Evolutionary conservation across 2,797 vertebrate species (phyloP), one percentile per base, ranked within the genome.

Genomic region (Holocentrus rufus): DNA sequence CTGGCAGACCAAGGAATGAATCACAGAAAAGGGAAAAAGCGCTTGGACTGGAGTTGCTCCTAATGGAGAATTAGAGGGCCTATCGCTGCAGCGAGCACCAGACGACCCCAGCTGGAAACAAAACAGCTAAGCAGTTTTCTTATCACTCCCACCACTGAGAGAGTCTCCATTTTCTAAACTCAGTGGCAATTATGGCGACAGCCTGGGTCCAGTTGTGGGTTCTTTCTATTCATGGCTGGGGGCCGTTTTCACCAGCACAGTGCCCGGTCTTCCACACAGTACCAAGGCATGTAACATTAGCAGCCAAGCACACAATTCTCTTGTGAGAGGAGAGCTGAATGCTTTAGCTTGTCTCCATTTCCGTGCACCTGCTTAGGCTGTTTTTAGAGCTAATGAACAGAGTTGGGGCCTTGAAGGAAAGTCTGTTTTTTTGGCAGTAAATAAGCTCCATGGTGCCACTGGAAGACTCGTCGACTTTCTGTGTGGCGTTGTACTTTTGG

Each of bases 71-170:
- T 84, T 61, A 62, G 68, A 72, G 56, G 59, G 55, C 65, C 79
- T 52, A 69, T 65, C 53, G 14, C 81, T 71, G 77, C 74, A 66
- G 76, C 20, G 23, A 68, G 74, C 81, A 76, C 61, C 72, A 72
- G 77, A 80, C 30, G 13, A 81, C 67, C 85, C 80, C 89, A 87
- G 86, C 87, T 87, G 87, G 82, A 89, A 85, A 86, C 76, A 74
- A 88, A 85, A 88, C 81, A 88, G 77, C 83, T 52, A 67, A 72
- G 86, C 85, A 75, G 61, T 88, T 89, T 82, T 84, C 72, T 85
- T 84, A 88, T 89, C 81, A 25, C 74, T 81, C 64, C 17, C 65
- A 39, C 53, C 69, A 49, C 80, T 62, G 73, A 65, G 69, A 82
- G 80, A 59, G 74, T 62, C 73, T 80, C 74, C 74, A 80, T 80